phyloP scores from a whole-genome alignment of 1,140 invertebrate genomes.

The Pantala flavescens region DNA sequence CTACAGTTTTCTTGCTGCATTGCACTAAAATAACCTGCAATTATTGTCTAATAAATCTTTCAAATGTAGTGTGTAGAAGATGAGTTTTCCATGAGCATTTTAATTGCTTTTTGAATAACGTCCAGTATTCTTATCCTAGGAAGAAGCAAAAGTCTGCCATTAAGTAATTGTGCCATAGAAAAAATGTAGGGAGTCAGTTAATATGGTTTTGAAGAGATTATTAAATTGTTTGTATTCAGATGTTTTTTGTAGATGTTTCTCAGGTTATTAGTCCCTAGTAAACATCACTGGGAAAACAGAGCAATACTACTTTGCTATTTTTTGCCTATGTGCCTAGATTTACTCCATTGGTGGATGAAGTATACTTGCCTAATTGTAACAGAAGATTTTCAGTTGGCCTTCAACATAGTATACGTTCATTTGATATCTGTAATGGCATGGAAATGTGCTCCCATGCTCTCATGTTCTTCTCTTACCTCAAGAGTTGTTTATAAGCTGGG shows the following conservation, averaged over 20 bases:
- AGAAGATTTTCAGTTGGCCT: background rate
- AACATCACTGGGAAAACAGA: slow-evolving; percentile 1
- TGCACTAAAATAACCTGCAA: slow-evolving; percentile 1
- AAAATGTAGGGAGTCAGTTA: background rate
- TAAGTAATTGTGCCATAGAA: background rate
- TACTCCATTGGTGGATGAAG: background rate
- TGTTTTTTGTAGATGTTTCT: background rate
- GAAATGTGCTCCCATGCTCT: background rate
- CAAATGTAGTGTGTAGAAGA: background rate
- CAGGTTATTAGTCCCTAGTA: background rate
- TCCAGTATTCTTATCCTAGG: slow-evolving; percentile 5
- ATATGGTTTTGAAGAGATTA: background rate
- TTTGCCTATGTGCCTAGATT: slow-evolving; percentile 9
- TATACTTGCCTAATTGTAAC: slow-evolving; percentile 7
- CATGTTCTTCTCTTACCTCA: background rate
- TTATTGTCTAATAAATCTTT: background rate
- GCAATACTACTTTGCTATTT: background rate
- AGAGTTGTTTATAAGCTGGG: background rate
- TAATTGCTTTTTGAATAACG: background rate
- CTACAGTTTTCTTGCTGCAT: background rate
- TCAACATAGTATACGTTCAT: background rate
- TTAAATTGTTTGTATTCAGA: background rate
- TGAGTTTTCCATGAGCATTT: slow-evolving; percentile 2
- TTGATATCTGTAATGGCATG: background rate
- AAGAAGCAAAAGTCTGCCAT: background rate